Evolutionary conservation across 2,113 vertebrate genomes (phyloP).

Genomic region (Malurus melanocephalus): DNA sequence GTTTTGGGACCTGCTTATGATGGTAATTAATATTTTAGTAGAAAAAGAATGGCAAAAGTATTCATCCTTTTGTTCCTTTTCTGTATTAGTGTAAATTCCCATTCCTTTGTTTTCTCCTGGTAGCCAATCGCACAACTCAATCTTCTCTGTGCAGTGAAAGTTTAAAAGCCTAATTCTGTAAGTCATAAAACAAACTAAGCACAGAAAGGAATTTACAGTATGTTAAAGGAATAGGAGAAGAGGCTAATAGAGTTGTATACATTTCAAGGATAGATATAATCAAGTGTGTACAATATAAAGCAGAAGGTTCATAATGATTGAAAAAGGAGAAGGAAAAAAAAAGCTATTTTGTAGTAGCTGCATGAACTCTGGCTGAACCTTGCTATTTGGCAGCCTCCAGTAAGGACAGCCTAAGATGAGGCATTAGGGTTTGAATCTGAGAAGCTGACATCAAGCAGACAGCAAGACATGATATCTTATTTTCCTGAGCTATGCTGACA

Average conservation of each 20-base stretch:
- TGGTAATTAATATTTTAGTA: neutral
- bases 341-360: slow-evolving; percentile 83
- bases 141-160: slow-evolving; percentile 38
- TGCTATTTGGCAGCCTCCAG: slow-evolving; percentile 81
- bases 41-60: neutral
- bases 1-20: neutral
- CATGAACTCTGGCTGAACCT: slow-evolving; percentile 94
- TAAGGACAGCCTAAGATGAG: slow-evolving; percentile 85
- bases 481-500: slow-evolving; percentile 93
- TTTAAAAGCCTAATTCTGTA: slow-evolving; percentile 59
- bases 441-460: slow-evolving; percentile 93
- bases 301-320: slow-evolving; percentile 77
- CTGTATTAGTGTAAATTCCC: neutral
- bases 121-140: neutral
- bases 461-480: slow-evolving; percentile 99
- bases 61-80: neutral
- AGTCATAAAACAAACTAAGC: slow-evolving; percentile 61
- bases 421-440: slow-evolving; percentile 88
- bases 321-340: slow-evolving; percentile 61
- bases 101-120: slow-evolving; percentile 22
- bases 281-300: slow-evolving; percentile 82
- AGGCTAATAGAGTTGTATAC: slow-evolving; percentile 81
- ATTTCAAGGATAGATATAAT: slow-evolving; percentile 79
- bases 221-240: slow-evolving; percentile 71
- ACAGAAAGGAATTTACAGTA: slow-evolving; percentile 65